A percentile compares a stretch with the other conserved stretches of the same genome.
Evolutionary conservation across 2,888 invertebrate genomes (phyloP).

Genomic region (Pandemis heparana): DNA sequence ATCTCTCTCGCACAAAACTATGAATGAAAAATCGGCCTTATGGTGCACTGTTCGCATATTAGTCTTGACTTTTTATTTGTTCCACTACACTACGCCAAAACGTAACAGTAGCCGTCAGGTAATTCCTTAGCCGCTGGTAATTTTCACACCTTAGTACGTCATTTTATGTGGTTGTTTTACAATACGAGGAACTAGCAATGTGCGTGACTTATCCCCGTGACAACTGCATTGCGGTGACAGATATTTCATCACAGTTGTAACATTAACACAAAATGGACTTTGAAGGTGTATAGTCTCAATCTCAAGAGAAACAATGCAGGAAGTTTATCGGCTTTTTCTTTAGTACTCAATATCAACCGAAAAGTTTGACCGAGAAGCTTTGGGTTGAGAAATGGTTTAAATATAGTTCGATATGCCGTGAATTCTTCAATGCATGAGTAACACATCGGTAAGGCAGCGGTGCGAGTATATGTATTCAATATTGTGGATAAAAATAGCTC

Average conservation of each 20-base stretch:
- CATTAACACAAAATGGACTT: background rate
- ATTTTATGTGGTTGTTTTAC: slow-evolving; percentile 11
- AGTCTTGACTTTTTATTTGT: background rate
- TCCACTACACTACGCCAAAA: background rate
- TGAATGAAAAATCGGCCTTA: no score
- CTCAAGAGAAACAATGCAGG: background rate
- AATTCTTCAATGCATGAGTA: background rate
- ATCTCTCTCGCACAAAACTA: no score
- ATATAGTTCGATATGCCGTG: slow-evolving; percentile 16
- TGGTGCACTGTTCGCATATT: no score
- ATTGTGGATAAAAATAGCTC: slow-evolving; percentile 23
- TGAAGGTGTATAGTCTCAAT: no score
- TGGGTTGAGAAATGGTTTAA: background rate
- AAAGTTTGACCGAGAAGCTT: background rate
- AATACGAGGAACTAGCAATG: background rate
- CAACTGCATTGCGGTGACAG: background rate
- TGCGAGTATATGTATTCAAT: slow-evolving; percentile 5
- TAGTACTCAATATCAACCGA: background rate
- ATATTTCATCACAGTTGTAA: background rate
- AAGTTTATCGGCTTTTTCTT: background rate
- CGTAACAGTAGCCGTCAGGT: slow-evolving; percentile 13
- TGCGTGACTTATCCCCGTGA: background rate
- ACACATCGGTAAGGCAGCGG: background rate
- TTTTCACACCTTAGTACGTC: slow-evolving; percentile 27
- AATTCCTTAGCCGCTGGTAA: slow-evolving; percentile 23